Conservation (phyloP, 2,113 vertebrate genomes). For the Embiotoca jacksoni region DNA sequence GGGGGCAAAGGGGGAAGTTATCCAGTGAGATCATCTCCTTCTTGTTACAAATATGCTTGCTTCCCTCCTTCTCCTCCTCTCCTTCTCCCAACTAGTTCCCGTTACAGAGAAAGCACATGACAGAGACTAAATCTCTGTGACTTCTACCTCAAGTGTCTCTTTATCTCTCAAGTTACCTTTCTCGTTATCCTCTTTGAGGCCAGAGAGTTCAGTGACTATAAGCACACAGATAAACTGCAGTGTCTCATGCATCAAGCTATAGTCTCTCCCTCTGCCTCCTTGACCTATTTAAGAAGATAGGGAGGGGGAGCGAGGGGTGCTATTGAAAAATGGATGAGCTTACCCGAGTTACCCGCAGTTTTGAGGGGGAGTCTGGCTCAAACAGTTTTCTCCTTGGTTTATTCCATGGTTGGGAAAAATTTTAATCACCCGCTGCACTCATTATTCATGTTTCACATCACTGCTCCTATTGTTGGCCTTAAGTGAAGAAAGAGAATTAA, state of each 20-base stretch:
- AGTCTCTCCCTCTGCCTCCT: conserved; percentile 11
- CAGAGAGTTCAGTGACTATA: neutral
- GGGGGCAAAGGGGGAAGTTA: conserved; percentile 38
- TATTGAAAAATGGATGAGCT: conserved; percentile 20
- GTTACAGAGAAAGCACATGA: conserved; percentile 49
- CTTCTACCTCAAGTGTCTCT: neutral
- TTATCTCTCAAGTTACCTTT: conserved; percentile 17
- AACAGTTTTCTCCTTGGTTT: conserved; percentile 42
- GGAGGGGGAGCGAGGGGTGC: neutral
- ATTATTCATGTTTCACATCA: conserved; percentile 65
- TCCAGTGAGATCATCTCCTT: conserved; percentile 76
- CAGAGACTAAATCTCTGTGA: conserved; percentile 6
- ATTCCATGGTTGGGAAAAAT: conserved; percentile 41
- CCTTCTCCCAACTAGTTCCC: conserved; percentile 25
- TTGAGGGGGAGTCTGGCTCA: conserved; percentile 27
- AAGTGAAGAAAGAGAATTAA: conserved; percentile 15
- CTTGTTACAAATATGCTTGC: conserved; percentile 55
- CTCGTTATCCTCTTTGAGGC: conserved; percentile 16
- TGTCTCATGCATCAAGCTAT: conserved; percentile 4
- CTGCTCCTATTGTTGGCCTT: conserved; percentile 30
- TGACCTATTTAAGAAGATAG: conserved; percentile 56
- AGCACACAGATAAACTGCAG: neutral
- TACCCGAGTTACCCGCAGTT: conserved; percentile 55
- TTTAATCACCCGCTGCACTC: conserved; percentile 49
- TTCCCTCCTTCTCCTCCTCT: conserved; percentile 35